Conservation (phyloP, 2,113 vertebrate species). For the Stigmatopora argus region DNA sequence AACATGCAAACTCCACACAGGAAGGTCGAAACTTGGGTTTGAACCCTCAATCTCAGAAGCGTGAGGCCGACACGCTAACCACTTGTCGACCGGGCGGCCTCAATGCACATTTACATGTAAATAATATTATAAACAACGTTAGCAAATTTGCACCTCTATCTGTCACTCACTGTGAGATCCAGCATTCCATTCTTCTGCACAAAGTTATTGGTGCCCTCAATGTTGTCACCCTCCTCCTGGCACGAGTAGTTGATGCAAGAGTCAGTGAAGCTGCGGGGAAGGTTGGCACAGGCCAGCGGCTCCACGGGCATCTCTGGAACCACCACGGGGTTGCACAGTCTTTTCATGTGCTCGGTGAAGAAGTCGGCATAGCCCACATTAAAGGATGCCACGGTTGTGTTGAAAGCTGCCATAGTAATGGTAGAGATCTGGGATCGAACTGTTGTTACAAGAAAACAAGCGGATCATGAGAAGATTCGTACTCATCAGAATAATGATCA, state of each 20-base stretch:
- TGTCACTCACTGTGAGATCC: slow-evolving; percentile 84
- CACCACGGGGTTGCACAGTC: slow-evolving; percentile 88
- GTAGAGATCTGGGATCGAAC: slow-evolving; percentile 98
- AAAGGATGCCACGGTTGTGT: slow-evolving; percentile 95
- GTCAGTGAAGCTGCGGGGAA: slow-evolving; percentile 94
- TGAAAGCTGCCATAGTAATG: slow-evolving; percentile 98
- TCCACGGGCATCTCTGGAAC: slow-evolving; percentile 85
- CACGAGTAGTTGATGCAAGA: slow-evolving; percentile 99
- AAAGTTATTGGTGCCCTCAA: slow-evolving; percentile 95
- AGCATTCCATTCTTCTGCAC: slow-evolving; percentile 98
- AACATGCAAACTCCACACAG: no score
- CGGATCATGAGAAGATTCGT: neutral
- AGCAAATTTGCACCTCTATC: neutral
- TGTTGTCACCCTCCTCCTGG: slow-evolving; percentile 90
- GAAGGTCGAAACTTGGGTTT: no score
- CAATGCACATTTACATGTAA: no score
- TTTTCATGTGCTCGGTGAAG: slow-evolving; percentile 97
- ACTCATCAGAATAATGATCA: neutral
- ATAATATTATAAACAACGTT: neutral
- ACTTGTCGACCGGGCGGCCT: no score
- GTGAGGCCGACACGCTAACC: no score
- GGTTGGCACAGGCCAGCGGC: slow-evolving; percentile 88
- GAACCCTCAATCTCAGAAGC: no score
- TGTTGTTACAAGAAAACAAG: slow-evolving; percentile 36
- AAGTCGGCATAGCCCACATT: slow-evolving; percentile 97